Evolutionary conservation across 35 echinoderm and acorn worm species (phyloP), one percentile per base, ranked within the genome.

Genomic region (Apostichopus parvimensis): DNA sequence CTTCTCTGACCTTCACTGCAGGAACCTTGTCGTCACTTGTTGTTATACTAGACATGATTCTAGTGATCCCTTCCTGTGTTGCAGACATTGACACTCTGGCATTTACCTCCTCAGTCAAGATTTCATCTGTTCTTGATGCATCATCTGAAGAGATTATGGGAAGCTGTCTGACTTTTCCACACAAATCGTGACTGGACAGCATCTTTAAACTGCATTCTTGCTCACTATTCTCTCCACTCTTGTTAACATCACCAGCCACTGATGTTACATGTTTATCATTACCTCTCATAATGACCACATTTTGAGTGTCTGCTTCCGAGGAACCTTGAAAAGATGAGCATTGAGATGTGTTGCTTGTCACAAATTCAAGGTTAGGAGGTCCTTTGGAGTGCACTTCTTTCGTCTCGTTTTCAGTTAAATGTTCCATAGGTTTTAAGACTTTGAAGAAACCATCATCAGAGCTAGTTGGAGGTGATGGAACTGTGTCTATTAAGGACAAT

Each of bases 91-190:
- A 45, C 34, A 45, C 34, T 45, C 0, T 45, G 9, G 6, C 21
- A 54, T 0, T 14, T 24, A 15, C n/a, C 8, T 55, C 52, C 6
- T 82, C 79, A 55, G 79, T 3, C 18, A 56, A 18, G 14, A 82
- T 55, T 56, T 45, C 79, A 82, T 54, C 79, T 10, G n/a, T 18
- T 82, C 13, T 56, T 82, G 79, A 82, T 56, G 52, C 52, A 82
- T 82, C 79, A 82, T 12, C 25, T 56, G 79, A 82, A 4, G 81
- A 57, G 4, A 58, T 59, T n/a, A 8, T 7, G 7, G 71, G 12
- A 22, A 75, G 7, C 4, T 75, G 13, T 75, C 0, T 75, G 2
- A 5, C 13, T 20, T 75, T 7, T 75, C 6, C 71, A 61, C 12
- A 61, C 12, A n/a, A n/a, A n/a, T n/a, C n/a, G n/a, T n/a, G n/a